A percentile compares a stretch with the other conserved stretches of the same genome.
These are phyloP conservation scores for Eidolon helvum DNA, from an alignment of 2,113 vertebrate genomes.

Conservation along the genomic window DNA sequence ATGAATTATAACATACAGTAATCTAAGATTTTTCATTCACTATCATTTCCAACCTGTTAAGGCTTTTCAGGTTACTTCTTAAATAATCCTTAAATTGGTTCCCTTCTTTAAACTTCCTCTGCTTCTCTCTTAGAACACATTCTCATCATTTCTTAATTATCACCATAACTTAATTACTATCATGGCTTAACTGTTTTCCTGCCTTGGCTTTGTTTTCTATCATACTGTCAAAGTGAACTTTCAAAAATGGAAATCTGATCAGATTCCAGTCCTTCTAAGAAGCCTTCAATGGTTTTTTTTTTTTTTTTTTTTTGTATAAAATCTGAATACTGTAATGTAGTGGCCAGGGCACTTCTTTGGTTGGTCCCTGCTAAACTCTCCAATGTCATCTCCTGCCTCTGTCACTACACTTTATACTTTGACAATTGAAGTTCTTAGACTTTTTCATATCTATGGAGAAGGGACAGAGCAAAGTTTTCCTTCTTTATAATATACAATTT, in stretches of 20 bases:
- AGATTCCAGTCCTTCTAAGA: not conserved
- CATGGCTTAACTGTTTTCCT: not conserved
- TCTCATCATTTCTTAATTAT: not conserved
- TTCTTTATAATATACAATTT: not conserved
- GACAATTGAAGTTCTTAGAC: not conserved
- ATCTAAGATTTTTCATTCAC: not conserved
- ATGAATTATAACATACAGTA: not conserved
- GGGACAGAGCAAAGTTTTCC: not conserved
- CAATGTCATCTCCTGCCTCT: not conserved
- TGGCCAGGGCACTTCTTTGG: not conserved
- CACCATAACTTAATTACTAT: not conserved
- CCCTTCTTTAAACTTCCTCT: not conserved
- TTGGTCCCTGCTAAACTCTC: not conserved
- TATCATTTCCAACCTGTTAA: not conserved
- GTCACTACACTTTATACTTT: not conserved
- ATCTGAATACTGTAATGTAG: not conserved
- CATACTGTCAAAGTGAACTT: not conserved
- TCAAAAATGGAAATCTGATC: not conserved
- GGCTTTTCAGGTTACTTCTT: not conserved
- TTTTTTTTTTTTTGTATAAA: not conserved
- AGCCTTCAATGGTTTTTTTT: not conserved
- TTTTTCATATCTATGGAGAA: not conserved
- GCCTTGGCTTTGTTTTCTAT: not conserved
- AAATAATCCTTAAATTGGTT: not conserved
- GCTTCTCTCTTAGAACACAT: not conserved